Evolutionary conservation across 2,113 vertebrate genomes (phyloP).

Genomic region (Leucopternis melanops): DNA sequence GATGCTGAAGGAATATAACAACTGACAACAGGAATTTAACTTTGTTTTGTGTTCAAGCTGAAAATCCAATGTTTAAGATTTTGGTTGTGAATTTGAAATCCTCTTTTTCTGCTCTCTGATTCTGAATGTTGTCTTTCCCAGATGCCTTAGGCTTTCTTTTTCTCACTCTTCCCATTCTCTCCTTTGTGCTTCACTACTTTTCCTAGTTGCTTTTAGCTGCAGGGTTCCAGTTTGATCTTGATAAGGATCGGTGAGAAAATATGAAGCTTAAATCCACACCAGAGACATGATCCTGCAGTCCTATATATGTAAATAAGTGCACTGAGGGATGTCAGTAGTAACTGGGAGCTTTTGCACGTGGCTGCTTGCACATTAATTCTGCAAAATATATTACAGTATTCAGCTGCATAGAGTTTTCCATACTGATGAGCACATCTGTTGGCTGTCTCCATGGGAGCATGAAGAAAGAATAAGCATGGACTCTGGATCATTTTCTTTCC

Average conservation of each 20-base stretch:
- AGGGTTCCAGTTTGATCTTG: neutral
- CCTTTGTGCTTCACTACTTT: neutral
- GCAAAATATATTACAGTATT: neutral
- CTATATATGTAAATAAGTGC: neutral
- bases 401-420: neutral
- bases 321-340: neutral
- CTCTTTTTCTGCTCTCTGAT: neutral
- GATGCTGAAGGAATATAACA: neutral
- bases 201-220: neutral
- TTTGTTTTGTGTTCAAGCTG: neutral
- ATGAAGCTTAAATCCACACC: neutral
- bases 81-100: neutral
- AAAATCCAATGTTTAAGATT: neutral
- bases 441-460: neutral
- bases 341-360: neutral
- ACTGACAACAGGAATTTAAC: neutral
- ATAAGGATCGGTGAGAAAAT: neutral
- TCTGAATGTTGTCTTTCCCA: neutral
- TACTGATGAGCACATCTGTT: slow-evolving; percentile 19
- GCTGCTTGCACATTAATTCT: slow-evolving; percentile 9
- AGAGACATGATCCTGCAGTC: neutral
- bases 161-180: neutral
- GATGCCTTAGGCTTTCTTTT: neutral
- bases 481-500: neutral
- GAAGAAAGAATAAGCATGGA: neutral